Conservation (phyloP, 2,888 invertebrate genomes). For the Ectropis crepuscularia region DNA sequence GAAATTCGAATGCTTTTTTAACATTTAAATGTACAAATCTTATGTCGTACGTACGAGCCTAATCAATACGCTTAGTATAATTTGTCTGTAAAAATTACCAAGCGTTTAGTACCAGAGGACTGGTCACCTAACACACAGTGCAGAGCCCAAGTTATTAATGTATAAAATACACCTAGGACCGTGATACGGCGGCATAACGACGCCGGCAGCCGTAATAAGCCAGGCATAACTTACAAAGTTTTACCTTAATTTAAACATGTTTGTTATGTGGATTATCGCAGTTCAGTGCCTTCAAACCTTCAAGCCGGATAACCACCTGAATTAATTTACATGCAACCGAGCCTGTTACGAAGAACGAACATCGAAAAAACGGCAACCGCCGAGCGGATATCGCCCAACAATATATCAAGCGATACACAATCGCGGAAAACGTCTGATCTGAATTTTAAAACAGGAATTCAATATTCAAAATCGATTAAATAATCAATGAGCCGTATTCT, state of each 20-base stretch:
- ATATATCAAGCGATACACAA: slow-evolving; percentile 42
- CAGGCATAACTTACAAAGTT: slow-evolving; percentile 3
- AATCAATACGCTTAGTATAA: too few species aligned
- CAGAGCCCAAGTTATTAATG: not conserved
- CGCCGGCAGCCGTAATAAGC: slow-evolving; percentile 3
- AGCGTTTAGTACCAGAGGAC: too few species aligned
- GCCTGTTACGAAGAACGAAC: slow-evolving; percentile 18
- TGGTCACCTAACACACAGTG: not conserved
- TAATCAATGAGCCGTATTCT: slow-evolving; percentile 48
- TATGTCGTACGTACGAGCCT: too few species aligned
- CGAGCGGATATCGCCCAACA: slow-evolving; percentile 32
- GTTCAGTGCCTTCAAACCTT: slow-evolving; percentile 25
- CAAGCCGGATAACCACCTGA: slow-evolving; percentile 28
- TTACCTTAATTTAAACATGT: slow-evolving; percentile 16
- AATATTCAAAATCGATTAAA: slow-evolving; percentile 47
- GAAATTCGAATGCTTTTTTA: too few species aligned
- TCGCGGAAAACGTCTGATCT: slow-evolving; percentile 40
- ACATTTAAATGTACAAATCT: too few species aligned
- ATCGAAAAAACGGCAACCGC: slow-evolving; percentile 31
- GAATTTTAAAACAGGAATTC: slow-evolving; percentile 44
- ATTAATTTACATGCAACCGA: slow-evolving; percentile 34
- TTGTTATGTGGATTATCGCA: slow-evolving; percentile 23
- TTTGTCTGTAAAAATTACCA: too few species aligned
- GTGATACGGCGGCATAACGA: not conserved
- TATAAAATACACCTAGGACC: not conserved